These are phyloP conservation scores for Mico argentatus DNA, from an alignment of 2,797 vertebrate genomes.

Conservation along the genomic window DNA sequence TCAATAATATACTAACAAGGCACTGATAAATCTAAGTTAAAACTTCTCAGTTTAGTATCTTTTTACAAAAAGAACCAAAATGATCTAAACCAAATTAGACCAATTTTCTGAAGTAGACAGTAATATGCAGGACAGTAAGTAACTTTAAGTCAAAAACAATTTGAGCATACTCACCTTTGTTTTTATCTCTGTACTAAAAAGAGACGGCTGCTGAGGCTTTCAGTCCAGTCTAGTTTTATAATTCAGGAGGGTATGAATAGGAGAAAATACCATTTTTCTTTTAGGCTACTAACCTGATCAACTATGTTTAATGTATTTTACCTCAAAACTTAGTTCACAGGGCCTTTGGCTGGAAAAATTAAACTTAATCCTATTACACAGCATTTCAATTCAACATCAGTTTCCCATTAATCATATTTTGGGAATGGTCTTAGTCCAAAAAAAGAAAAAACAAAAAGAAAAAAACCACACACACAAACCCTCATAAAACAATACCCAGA, in stretches of 20 bases:
- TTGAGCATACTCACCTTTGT: constrained; percentile 37
- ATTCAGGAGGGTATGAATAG: neutral
- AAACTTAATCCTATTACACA: constrained; percentile 17
- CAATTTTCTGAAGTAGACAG: neutral
- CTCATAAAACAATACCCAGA: neutral
- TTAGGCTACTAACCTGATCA: constrained; percentile 38
- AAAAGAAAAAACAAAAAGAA: neutral
- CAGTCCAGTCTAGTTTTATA: neutral
- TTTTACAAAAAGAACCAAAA: constrained; percentile 31
- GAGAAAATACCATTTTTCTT: constrained; percentile 20
- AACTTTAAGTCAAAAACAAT: constrained; percentile 26
- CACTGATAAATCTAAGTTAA: neutral
- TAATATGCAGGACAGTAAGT: constrained; percentile 10
- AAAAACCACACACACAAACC: neutral
- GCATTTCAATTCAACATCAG: constrained; percentile 38
- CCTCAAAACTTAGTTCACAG: constrained; percentile 11
- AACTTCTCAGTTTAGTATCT: neutral
- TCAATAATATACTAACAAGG: constrained; percentile 44
- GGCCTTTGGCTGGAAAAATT: neutral
- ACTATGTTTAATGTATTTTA: neutral
- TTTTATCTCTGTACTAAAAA: neutral
- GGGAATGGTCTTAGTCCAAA: neutral
- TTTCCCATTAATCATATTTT: constrained; percentile 16
- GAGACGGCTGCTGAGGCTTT: neutral
- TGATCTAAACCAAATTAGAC: neutral